A percentile compares a stretch with the other conserved stretches of the same genome.
These are phyloP conservation scores for Isoperla grammatica DNA, from an alignment of 2,888 invertebrate species.

Conservation along the genomic window DNA sequence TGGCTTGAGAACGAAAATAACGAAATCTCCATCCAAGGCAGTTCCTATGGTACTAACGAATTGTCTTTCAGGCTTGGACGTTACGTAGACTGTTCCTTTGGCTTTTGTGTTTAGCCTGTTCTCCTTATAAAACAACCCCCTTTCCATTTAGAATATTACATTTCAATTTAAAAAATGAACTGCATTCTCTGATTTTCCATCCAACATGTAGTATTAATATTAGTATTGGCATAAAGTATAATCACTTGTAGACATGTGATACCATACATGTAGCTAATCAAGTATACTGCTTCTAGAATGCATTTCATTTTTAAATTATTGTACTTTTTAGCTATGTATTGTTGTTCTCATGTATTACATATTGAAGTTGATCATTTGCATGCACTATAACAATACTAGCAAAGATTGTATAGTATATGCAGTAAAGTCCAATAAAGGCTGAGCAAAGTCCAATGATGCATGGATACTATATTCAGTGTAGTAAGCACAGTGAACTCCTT, in stretches of 20 bases:
- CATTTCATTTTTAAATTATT: neutral
- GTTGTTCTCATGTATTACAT: neutral
- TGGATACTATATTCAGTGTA: no score
- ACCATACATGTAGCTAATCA: no score
- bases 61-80: conserved; percentile 16
- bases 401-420: no score
- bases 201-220: neutral
- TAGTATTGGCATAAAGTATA: neutral
- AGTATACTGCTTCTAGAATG: neutral
- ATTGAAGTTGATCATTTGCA: no score
- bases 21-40: conserved; percentile 47
- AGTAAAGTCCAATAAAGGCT: no score
- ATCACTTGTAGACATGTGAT: no score
- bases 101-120: conserved; percentile 12
- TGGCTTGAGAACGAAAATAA: conserved; percentile 78
- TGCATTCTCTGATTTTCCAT: conserved; percentile 1
- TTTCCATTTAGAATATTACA: neutral
- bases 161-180: conserved; percentile 1
- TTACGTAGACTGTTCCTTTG: conserved; percentile 2
- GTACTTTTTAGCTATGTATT: neutral
- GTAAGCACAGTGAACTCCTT: no score
- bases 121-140: conserved; percentile 1
- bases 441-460: no score
- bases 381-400: no score
- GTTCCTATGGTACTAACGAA: conserved; percentile 43